Percentiles rank a stretch among this genome's conserved stretches.
These are phyloP conservation scores for Scaptomyza hsui DNA, from an alignment of 1,140 invertebrate species.

Conservation along the genomic window DNA sequence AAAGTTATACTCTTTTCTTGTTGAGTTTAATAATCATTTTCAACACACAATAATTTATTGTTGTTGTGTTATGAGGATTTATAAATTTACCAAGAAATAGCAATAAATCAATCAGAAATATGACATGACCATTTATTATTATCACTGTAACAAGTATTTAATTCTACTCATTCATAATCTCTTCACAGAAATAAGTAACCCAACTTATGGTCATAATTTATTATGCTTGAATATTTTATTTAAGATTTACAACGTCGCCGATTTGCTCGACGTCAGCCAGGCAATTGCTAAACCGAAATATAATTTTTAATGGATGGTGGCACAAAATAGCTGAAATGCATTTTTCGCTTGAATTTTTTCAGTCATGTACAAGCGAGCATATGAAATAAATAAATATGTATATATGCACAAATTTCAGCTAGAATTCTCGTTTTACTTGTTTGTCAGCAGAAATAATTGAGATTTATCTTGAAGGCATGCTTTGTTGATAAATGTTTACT, in stretches of 20 bases:
- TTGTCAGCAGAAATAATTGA: constrained; percentile 50
- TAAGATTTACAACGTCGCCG: constrained; percentile 17
- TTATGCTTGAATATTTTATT: constrained; percentile 23
- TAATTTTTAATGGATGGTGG: neutral
- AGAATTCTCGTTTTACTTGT: neutral
- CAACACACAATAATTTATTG: neutral
- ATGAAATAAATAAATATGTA: no score
- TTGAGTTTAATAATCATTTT: no score
- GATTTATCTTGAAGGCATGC: constrained; percentile 49
- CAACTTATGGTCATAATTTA: neutral
- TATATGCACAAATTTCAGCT: constrained; percentile 17
- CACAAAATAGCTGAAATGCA: constrained; percentile 45
- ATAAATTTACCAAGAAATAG: neutral
- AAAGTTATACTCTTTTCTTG: no score
- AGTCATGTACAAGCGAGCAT: neutral
- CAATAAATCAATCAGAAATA: constrained; percentile 7
- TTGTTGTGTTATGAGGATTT: neutral
- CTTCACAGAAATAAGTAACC: neutral
- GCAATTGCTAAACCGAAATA: constrained; percentile 5
- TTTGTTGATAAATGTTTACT: constrained; percentile 34
- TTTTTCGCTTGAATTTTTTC: constrained; percentile 17
- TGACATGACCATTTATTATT: constrained; percentile 12
- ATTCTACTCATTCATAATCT: neutral
- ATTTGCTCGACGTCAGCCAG: constrained; percentile 5
- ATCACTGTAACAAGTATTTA: neutral